Conservation (phyloP, 2,888 invertebrate species). For the Sialis lutaria region DNA sequence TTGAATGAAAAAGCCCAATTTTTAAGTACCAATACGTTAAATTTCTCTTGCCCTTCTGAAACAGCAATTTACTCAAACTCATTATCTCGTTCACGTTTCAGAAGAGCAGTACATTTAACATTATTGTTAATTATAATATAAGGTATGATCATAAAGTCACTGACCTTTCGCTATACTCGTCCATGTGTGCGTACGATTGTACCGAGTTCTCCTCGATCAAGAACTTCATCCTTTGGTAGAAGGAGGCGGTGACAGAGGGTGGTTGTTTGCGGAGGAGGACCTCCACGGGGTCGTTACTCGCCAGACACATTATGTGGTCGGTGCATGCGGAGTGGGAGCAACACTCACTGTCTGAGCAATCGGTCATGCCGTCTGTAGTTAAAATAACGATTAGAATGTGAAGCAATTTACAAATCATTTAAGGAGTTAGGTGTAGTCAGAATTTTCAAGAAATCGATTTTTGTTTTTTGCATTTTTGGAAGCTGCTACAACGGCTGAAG, state of each 20-base stretch:
- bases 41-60: too few relatives aligned
- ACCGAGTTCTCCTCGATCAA: constrained; percentile 97
- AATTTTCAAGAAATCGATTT: too few relatives aligned
- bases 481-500: too few relatives aligned
- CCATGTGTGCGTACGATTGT: constrained; percentile 94
- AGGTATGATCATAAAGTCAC: constrained; percentile 22
- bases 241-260: constrained; percentile 90
- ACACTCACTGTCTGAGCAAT: constrained; percentile 98
- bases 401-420: neutral
- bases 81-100: too few relatives aligned
- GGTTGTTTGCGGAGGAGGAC: constrained; percentile 91
- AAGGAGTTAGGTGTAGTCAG: too few relatives aligned
- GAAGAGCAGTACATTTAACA: too few relatives aligned
- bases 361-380: constrained; percentile 81
- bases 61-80: too few relatives aligned
- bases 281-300: constrained; percentile 92
- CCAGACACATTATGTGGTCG: constrained; percentile 86
- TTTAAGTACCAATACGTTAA: too few relatives aligned
- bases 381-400: neutral
- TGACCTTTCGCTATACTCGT: constrained; percentile 98
- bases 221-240: constrained; percentile 95
- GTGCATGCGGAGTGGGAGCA: constrained; percentile 77
- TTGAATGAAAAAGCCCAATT: too few relatives aligned
- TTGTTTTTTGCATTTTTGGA: too few relatives aligned
- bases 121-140: too few relatives aligned